phyloP scores from a whole-genome alignment of 2,888 invertebrate species.

The Aplocera efformata region DNA sequence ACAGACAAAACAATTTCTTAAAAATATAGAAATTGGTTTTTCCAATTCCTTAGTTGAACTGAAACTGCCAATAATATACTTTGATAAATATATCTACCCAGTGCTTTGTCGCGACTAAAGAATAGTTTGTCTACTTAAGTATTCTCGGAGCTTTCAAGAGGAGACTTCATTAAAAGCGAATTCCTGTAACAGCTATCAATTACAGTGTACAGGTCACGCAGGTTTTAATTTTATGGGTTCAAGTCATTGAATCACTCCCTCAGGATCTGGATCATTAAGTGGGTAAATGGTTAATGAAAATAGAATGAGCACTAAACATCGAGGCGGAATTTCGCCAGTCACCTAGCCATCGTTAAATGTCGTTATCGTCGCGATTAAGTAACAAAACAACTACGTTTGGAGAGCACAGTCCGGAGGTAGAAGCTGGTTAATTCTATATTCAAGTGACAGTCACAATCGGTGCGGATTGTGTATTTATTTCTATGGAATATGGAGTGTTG shows the following conservation, averaged over 20 bases:
- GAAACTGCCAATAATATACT: no score
- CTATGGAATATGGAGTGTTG: no score
- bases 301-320: slow-evolving; percentile 80
- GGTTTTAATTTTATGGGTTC: slow-evolving; percentile 72
- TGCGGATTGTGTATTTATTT: no score
- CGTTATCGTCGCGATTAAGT: slow-evolving; percentile 80
- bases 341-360: slow-evolving; percentile 80
- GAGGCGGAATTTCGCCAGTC: slow-evolving; percentile 79
- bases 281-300: slow-evolving; percentile 80
- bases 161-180: slow-evolving; percentile 30
- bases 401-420: slow-evolving; percentile 22
- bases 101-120: no score
- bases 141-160: slow-evolving; percentile 5
- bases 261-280: slow-evolving; percentile 79
- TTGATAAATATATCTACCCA: neutral
- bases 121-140: no score
- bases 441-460: no score
- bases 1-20: no score
- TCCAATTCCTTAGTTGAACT: no score
- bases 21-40: no score
- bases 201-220: slow-evolving; percentile 66
- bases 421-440: slow-evolving; percentile 1
- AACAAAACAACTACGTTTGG: slow-evolving; percentile 74
- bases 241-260: slow-evolving; percentile 75
- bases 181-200: slow-evolving; percentile 46